Percentiles rank a stretch among this genome's conserved stretches.
These are phyloP conservation scores for Protaetia brevitarsis DNA, from an alignment of 1,140 invertebrate species.

Conservation along the genomic window DNA sequence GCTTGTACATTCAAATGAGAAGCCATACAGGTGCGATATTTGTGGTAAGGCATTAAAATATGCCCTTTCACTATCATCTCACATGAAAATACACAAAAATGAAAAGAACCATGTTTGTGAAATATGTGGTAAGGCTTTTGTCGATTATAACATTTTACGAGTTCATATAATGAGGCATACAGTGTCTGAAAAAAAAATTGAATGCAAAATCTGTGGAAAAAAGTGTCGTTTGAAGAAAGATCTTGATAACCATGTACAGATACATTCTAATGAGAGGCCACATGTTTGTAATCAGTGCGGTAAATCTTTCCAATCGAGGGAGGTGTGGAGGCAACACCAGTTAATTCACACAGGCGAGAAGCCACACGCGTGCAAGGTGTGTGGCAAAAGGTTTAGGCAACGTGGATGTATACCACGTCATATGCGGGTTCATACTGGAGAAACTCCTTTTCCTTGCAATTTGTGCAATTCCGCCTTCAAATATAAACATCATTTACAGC, in stretches of 20 bases:
- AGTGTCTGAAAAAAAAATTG: not conserved
- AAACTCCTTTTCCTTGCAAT: slow-evolving; percentile 38
- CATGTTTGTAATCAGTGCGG: slow-evolving; percentile 17
- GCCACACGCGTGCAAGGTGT: slow-evolving; percentile 49
- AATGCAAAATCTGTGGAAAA: not conserved
- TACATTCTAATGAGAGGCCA: not conserved
- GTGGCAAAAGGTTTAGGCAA: slow-evolving; percentile 61
- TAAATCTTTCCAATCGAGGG: slow-evolving; percentile 23
- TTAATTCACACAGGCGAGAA: slow-evolving; percentile 42
- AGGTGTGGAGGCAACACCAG: slow-evolving; percentile 38
- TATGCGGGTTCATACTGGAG: slow-evolving; percentile 36
- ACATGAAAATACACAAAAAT: slow-evolving; percentile 41
- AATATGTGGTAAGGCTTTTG: not conserved
- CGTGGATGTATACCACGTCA: slow-evolving; percentile 24
- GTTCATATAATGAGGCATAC: not conserved
- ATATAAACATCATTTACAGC: slow-evolving; percentile 34
- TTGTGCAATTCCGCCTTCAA: slow-evolving; percentile 40
- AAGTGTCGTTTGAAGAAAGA: not conserved
- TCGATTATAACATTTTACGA: not conserved
- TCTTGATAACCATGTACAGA: slow-evolving; percentile 1
- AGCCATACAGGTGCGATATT: not conserved
- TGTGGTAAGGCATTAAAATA: not conserved
- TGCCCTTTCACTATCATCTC: slow-evolving; percentile 30
- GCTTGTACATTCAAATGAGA: not conserved
- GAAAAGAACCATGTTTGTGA: slow-evolving; percentile 34